phyloP scores from a whole-genome alignment of 2,888 invertebrate species.

The Nomada hirtipes region DNA sequence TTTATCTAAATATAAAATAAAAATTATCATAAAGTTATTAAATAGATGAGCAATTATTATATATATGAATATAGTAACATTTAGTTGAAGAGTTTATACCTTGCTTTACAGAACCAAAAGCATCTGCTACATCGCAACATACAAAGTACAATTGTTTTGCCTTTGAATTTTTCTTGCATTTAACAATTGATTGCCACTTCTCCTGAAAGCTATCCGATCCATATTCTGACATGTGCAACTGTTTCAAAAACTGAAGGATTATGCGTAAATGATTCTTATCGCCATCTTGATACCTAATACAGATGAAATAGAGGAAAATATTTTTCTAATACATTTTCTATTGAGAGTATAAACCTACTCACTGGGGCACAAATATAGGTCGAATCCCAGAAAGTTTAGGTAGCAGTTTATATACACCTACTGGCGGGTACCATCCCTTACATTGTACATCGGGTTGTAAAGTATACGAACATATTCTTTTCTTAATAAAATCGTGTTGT shows the following conservation, averaged over 20 bases:
- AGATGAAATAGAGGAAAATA: background rate
- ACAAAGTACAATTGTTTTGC: constrained; percentile 12
- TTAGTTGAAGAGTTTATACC: constrained; percentile 21
- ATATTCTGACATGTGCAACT: constrained; percentile 30
- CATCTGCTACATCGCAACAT: constrained; percentile 45
- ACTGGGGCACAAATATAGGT: constrained; percentile 28
- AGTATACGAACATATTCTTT: constrained; percentile 9
- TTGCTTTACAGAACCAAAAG: constrained; percentile 53
- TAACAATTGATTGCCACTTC: constrained; percentile 30
- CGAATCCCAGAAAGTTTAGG: constrained; percentile 24
- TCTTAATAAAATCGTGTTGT: constrained; percentile 17
- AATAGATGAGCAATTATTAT: no score
- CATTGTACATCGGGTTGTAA: constrained; percentile 24
- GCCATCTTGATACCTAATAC: background rate
- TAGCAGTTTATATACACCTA: constrained; percentile 25
- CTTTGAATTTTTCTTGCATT: background rate
- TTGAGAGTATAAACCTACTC: background rate
- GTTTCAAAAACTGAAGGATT: constrained; percentile 36
- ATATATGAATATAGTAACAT: background rate
- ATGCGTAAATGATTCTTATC: background rate
- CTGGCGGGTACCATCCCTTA: constrained; percentile 4
- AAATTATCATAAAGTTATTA: background rate
- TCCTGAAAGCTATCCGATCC: constrained; percentile 23
- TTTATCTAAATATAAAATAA: constrained; percentile 11
- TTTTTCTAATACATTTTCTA: background rate